These are phyloP conservation scores for Malurus leucopterus DNA, from an alignment of 2,797 vertebrate species.

Conservation along the genomic window DNA sequence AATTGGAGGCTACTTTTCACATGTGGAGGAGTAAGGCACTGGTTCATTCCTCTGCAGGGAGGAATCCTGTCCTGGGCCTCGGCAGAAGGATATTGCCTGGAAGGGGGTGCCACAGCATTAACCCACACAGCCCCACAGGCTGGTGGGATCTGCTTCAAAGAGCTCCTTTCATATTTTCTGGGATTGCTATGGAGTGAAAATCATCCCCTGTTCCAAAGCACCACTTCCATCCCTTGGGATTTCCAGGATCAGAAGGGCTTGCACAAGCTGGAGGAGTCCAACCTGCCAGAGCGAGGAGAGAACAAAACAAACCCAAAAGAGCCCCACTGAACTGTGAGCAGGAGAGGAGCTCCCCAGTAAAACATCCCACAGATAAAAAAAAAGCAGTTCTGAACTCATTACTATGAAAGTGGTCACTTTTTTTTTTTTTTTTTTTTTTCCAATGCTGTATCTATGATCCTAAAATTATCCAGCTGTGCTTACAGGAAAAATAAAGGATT, in stretches of 20 bases:
- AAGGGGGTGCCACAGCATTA: not conserved
- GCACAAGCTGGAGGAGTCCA: not conserved
- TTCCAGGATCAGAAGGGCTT: not conserved
- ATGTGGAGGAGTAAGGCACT: not conserved
- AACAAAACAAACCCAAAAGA: not conserved
- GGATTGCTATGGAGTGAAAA: not conserved
- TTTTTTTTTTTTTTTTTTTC: not conserved
- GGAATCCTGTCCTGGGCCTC: not conserved
- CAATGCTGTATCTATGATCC: not conserved
- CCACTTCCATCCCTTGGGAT: not conserved
- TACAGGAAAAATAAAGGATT: not conserved
- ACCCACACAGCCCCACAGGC: not conserved
- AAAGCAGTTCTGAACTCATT: not conserved
- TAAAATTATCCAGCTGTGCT: not conserved
- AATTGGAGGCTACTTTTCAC: constrained; percentile 47
- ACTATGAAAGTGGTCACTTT: not conserved
- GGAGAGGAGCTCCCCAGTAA: not conserved
- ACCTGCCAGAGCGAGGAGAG: not conserved
- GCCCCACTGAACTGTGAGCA: not conserved
- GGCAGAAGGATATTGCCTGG: not conserved
- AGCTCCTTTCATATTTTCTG: not conserved
- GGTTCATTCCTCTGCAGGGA: not conserved
- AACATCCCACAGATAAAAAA: not conserved
- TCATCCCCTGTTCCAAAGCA: not conserved
- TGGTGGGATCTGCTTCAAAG: not conserved